Evolutionary conservation across 2,113 vertebrate species (phyloP), one percentile per base, ranked within the genome.

Genomic region (Pachyramphus minor): DNA sequence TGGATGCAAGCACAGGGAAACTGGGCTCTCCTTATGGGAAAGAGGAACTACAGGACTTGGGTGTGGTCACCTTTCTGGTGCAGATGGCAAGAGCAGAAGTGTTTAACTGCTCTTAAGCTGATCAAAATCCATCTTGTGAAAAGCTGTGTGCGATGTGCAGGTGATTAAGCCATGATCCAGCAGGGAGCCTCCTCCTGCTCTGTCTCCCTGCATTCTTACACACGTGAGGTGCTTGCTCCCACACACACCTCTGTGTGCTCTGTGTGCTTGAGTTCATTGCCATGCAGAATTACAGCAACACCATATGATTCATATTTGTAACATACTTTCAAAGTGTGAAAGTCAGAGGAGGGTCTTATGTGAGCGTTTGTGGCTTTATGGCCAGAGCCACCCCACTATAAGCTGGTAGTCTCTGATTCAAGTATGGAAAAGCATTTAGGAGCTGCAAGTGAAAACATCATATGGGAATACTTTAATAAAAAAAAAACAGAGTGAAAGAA

Each of bases 351-450:
- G 52, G 86, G 45, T 90, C 89, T 83, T 80, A 33, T 0, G 53
- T 44, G 66, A 93, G 63, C 42, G 80, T 89, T 96, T 95, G 91
- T 9, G 37, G 44, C 52, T 74, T 90, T 93, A 44, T 67, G 82
- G 60, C 28, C 76, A 82, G 28, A 72, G 63, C 82, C 67, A 81
- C 56, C 47, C 31, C 62, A 14, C 33, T 94, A 2, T 93, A 85
- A 81, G 69, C 59, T 90, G 14, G 41, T 27, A 42, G n/a, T 80
- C 77, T 62, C 62, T 88, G 63, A 88, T 69, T 89, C 82, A 77
- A 73, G 78, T 92, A 89, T 96, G 88, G 87, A 91, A 93, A 97
- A 94, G 50, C 80, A 50, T 88, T 97, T 96, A 95, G 95, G 93
- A 71, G 76, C 55, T 94, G 92, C 86, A 96, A 94, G 88, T 96